Conservation (phyloP, 2,797 vertebrate genomes). For the Ctenochaetus hawaiiensis region DNA sequence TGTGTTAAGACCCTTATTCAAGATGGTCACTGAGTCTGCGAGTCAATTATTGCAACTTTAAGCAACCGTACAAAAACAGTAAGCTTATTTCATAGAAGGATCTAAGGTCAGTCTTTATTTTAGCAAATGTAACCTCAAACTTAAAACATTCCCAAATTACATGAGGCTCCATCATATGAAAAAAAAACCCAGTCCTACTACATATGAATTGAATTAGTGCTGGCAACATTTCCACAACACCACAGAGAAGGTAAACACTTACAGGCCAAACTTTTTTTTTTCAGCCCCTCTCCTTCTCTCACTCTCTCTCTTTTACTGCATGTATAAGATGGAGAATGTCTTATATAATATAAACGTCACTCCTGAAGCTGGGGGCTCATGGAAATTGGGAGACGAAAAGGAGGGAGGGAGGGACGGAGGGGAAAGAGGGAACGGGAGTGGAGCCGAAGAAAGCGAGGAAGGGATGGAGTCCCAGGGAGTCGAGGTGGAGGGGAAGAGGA, state of each 20-base stretch:
- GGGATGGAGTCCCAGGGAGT: slow-evolving; percentile 67
- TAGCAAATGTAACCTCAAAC: slow-evolving; percentile 50
- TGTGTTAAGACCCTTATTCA: slow-evolving; percentile 21
- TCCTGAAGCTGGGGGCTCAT: slow-evolving; percentile 58
- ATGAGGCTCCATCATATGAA: slow-evolving; percentile 54
- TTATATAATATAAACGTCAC: slow-evolving; percentile 72
- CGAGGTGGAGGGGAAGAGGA: slow-evolving; percentile 40
- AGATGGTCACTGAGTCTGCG: slow-evolving; percentile 8
- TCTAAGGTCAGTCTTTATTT: slow-evolving; percentile 48
- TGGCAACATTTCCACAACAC: slow-evolving; percentile 73
- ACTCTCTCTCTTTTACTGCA: slow-evolving; percentile 38
- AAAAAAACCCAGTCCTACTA: slow-evolving; percentile 24
- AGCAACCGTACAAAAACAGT: slow-evolving; percentile 38
- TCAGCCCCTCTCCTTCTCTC: neutral
- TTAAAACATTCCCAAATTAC: slow-evolving; percentile 62
- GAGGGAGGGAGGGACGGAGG: slow-evolving; percentile 44
- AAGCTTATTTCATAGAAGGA: slow-evolving; percentile 18
- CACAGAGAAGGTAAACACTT: slow-evolving; percentile 78
- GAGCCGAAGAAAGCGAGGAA: slow-evolving; percentile 42
- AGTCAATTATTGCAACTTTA: slow-evolving; percentile 27
- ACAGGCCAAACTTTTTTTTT: slow-evolving; percentile 60
- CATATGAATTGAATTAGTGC: slow-evolving; percentile 78
- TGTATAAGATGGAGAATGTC: slow-evolving; percentile 62
- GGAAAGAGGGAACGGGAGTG: slow-evolving; percentile 8
- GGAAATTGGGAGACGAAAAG: slow-evolving; percentile 74